Conservation (phyloP, 2,888 invertebrate species). For the Allacma fusca region DNA sequence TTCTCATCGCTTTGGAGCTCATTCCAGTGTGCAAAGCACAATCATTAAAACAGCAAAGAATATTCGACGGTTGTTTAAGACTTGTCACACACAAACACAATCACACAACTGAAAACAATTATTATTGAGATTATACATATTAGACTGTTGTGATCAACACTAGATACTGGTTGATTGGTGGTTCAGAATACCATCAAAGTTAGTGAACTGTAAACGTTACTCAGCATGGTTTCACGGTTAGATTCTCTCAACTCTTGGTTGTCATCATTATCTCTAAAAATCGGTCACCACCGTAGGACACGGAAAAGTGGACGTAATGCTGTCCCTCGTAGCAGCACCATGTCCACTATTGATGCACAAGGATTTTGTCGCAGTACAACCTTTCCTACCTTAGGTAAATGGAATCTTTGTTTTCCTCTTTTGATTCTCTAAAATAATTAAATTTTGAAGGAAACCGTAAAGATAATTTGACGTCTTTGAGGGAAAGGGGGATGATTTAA, state of each 20-base stretch:
- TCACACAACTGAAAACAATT: no score
- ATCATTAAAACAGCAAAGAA: no score
- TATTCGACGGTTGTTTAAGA: no score
- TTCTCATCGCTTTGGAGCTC: no score
- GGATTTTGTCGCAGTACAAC: slow-evolving; percentile 62
- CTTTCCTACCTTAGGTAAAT: slow-evolving; percentile 61
- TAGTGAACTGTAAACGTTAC: no score
- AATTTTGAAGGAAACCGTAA: not conserved
- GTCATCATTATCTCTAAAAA: slow-evolving; percentile 61
- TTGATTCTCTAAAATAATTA: not conserved
- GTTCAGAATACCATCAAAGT: no score
- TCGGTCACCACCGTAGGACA: slow-evolving; percentile 61
- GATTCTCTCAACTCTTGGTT: slow-evolving; percentile 62
- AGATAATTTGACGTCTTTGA: not conserved
- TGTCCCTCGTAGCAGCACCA: slow-evolving; percentile 60
- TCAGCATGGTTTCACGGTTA: slow-evolving; percentile 60
- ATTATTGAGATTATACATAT: no score
- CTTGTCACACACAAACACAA: no score
- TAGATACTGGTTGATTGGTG: no score
- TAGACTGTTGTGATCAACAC: no score
- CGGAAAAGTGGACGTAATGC: slow-evolving; percentile 59
- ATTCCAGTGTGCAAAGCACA: no score
- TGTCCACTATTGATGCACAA: slow-evolving; percentile 57
- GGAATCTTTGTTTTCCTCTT: not conserved
- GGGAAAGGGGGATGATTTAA: no score